These are phyloP conservation scores for Acrocephalus scirpaceus DNA, from an alignment of 2,797 vertebrate species.

Conservation along the genomic window DNA sequence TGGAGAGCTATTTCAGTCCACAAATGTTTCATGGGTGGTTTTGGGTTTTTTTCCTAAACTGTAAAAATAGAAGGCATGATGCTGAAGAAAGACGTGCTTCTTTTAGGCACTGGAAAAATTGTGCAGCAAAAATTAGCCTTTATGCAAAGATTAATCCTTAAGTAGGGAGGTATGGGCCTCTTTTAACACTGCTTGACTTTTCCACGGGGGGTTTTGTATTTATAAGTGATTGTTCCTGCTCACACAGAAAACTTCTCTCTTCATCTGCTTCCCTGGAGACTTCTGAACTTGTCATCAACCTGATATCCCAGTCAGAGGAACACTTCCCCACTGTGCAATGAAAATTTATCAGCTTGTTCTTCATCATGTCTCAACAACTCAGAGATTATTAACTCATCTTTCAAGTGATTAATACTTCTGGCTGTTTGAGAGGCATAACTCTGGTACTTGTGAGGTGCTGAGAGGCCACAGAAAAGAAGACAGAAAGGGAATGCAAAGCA, in stretches of 20 bases:
- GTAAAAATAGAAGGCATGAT: background rate
- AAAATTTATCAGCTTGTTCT: constrained; percentile 62
- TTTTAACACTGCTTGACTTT: constrained; percentile 38
- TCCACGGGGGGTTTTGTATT: constrained; percentile 15
- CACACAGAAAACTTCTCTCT: constrained; percentile 32
- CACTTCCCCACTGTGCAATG: constrained; percentile 50
- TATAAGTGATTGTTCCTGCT: constrained; percentile 2
- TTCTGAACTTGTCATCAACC: constrained; percentile 46
- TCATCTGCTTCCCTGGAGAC: constrained; percentile 27
- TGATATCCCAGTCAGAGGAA: constrained; percentile 39
- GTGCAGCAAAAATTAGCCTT: constrained; percentile 7
- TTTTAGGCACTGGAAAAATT: background rate
- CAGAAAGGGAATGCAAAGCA: background rate
- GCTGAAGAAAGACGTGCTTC: constrained; percentile 19
- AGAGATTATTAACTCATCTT: constrained; percentile 60
- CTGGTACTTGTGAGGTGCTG: constrained; percentile 18
- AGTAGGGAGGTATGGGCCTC: background rate
- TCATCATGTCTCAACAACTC: constrained; percentile 58
- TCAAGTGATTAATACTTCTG: constrained; percentile 57
- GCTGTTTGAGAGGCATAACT: constrained; percentile 21
- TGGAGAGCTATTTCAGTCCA: background rate
- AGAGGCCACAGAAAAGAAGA: background rate
- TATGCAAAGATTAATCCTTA: constrained; percentile 20
- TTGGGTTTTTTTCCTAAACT: background rate
- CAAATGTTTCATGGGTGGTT: background rate